Base-by-base conservation (phyloP, 2,797 vertebrate species). In the Oreochromis grahami region DNA sequence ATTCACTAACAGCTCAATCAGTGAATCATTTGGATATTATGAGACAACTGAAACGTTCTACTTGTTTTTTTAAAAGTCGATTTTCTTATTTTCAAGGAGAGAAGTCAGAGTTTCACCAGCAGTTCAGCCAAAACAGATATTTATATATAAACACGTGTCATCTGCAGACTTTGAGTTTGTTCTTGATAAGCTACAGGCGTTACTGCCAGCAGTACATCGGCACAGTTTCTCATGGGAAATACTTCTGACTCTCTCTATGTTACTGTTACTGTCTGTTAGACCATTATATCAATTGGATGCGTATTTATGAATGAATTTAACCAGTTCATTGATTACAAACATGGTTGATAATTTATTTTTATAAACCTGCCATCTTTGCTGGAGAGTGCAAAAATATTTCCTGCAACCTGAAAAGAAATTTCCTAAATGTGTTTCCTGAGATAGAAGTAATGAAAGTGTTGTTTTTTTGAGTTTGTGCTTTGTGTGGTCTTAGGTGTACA, bases 401-500 rank as follows among this genome's bases (percentile, higher is more conserved):
- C 11, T 1, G 34, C 32, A 8, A 7, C 26, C 5, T 36, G 10
- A 14, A 48, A 58, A 17, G 0, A 32, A 72, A 51, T 76, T 68
- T 38, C 24, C 14, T 7, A 45, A 5, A n/a, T 68, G 34, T 13
- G 4, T 11, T 50, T 7, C 13, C 7, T 21, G 32, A 6, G 17
- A 55, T 52, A 21, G 17, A 51, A 83, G 14, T 14, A 3, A 3
- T 11, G 32, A 1, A 53, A 32, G n/a, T 48, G 1, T 4, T 78
- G n/a, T 29, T 41, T 76, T 76, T 21, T 10, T 11, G 3, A 41
- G 3, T 50, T 36, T 29, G 19, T 63, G 68, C 32, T 52, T 36
- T 55, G 5, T 77, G 24, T 32, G 72, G 3, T 79, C 12, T 0
- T 87, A 99, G 98, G 98, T 99, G 11, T 99, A 99, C 77, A 15